phyloP scores from a whole-genome alignment of 2,888 invertebrate species.

The Heliconius sara region DNA sequence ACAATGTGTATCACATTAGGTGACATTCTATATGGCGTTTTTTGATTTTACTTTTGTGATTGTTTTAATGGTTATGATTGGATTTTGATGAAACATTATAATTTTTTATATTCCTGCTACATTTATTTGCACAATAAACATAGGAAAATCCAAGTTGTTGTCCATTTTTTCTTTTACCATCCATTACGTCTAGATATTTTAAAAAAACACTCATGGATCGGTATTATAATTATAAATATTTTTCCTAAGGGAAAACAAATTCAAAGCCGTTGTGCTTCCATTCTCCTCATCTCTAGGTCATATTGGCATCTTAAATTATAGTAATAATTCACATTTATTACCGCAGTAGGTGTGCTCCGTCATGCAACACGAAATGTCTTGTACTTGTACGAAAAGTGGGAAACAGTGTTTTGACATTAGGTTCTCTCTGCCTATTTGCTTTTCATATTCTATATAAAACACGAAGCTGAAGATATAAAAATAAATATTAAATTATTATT shows the following conservation, averaged over 20 bases:
- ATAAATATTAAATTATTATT: background rate
- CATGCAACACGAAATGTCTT: too few species aligned
- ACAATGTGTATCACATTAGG: constrained; percentile 55
- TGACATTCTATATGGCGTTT: constrained; percentile 25
- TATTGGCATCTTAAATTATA: background rate
- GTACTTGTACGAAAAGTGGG: background rate
- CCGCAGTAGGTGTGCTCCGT: background rate
- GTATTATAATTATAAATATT: too few species aligned
- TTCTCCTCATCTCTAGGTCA: background rate
- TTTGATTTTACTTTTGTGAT: background rate
- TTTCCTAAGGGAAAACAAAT: background rate
- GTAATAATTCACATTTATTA: background rate
- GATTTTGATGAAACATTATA: background rate
- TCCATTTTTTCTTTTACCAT: background rate
- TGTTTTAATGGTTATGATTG: background rate
- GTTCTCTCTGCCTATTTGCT: background rate
- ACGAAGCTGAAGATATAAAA: background rate
- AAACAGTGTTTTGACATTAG: background rate
- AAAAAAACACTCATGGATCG: background rate
- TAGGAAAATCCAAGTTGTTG: background rate
- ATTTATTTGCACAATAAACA: background rate
- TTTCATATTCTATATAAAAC: background rate
- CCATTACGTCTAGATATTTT: background rate
- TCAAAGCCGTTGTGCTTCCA: background rate
- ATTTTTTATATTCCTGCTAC: background rate